Evolutionary conservation across 2,113 vertebrate genomes (phyloP).

Genomic region (Proterorhinus semilunaris): DNA sequence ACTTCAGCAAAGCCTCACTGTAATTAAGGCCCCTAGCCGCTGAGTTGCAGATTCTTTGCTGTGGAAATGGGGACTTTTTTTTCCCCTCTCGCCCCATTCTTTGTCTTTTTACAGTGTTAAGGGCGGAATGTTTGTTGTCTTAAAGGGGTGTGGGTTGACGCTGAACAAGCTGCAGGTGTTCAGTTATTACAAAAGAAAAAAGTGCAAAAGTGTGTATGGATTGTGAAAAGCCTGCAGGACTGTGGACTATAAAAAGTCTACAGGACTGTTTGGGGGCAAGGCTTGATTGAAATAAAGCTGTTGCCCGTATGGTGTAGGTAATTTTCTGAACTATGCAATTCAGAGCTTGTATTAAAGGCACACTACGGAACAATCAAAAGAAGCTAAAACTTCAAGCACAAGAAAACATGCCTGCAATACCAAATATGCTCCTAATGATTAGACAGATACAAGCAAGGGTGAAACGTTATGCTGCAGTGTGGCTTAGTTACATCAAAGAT

Average conservation of each 20-base stretch:
- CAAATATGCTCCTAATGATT: too few relatives aligned
- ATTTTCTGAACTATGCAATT: too few relatives aligned
- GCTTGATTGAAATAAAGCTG: neutral
- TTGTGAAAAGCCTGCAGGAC: neutral
- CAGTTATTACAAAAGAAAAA: too few relatives aligned
- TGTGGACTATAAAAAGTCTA: neutral
- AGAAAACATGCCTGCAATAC: too few relatives aligned
- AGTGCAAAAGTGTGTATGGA: neutral
- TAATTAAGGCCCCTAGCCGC: conserved; percentile 76
- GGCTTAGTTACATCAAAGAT: too few relatives aligned
- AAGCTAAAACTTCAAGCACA: too few relatives aligned
- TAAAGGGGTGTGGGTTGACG: conserved; percentile 22
- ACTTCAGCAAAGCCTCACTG: conserved; percentile 78
- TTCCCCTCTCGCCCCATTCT: neutral
- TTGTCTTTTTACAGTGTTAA: conserved; percentile 54
- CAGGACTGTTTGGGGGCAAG: neutral
- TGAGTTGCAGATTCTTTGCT: conserved; percentile 78
- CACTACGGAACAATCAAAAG: too few relatives aligned
- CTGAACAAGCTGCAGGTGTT: conserved; percentile 13
- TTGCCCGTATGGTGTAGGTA: neutral
- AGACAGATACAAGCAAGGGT: too few relatives aligned
- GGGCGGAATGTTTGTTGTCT: conserved; percentile 35
- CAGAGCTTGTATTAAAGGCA: too few relatives aligned
- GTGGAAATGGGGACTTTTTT: conserved; percentile 57
- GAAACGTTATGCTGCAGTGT: too few relatives aligned